Percentiles rank a stretch among this genome's conserved stretches.
Evolutionary conservation across 2,888 invertebrate species (phyloP).

Genomic region (Stenoptilia bipunctidactyla): DNA sequence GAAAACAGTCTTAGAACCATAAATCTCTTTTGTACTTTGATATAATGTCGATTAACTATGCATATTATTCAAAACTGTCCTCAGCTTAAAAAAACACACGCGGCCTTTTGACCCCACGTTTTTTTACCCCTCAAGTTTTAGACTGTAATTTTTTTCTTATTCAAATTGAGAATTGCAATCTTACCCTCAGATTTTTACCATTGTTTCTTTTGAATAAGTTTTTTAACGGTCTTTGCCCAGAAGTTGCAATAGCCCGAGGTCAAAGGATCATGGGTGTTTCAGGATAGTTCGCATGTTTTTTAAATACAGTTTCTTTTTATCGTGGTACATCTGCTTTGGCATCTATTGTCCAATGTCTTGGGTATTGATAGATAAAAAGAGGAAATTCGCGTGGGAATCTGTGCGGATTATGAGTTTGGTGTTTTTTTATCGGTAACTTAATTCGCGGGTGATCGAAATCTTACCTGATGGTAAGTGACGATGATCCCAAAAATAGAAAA

Average conservation of each 20-base stretch:
- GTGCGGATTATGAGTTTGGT: too few species aligned
- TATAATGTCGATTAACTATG: constrained; percentile 22
- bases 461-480: too few species aligned
- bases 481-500: too few species aligned
- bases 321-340: constrained; percentile 42
- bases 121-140: constrained; percentile 57
- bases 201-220: constrained; percentile 50
- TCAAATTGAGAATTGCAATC: constrained; percentile 52
- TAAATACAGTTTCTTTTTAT: constrained; percentile 40
- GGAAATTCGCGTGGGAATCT: constrained; percentile 35
- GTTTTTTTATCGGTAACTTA: too few species aligned
- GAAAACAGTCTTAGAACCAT: too few species aligned
- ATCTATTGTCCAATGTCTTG: constrained; percentile 22
- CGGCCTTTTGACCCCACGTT: constrained; percentile 30
- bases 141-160: constrained; percentile 36
- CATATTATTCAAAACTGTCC: constrained; percentile 43
- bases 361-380: constrained; percentile 18
- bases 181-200: constrained; percentile 38
- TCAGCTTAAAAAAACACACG: constrained; percentile 52
- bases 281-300: constrained; percentile 58
- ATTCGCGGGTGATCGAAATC: too few species aligned
- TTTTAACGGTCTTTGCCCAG: constrained; percentile 43
- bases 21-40: too few species aligned
- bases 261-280: constrained; percentile 49
- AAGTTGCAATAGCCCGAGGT: constrained; percentile 48